Percentiles rank a stretch among this genome's conserved stretches.
Conservation (phyloP, 1,140 invertebrate species). For the Adoxophyes honmai region DNA sequence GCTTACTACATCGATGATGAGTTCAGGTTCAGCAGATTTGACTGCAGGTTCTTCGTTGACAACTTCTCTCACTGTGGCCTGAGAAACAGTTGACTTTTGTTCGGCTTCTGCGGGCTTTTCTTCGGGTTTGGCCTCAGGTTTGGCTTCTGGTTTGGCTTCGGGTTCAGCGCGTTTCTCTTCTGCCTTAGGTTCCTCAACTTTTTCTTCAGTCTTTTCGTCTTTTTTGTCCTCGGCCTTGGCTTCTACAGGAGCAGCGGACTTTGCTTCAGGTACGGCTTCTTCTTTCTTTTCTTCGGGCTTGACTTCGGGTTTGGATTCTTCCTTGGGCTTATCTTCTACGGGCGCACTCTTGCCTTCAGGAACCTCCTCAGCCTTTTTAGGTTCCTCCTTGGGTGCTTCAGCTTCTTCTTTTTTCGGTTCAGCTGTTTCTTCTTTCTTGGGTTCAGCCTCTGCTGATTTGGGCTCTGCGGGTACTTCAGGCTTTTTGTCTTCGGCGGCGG, state of each 20-base stretch:
- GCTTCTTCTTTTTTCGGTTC: conserved; percentile 16
- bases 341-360: neutral
- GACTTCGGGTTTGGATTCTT: conserved; percentile 27
- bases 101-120: conserved; percentile 29
- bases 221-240: conserved; percentile 18
- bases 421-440: conserved; percentile 4
- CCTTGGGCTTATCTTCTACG: conserved; percentile 22
- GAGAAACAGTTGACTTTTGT: conserved; percentile 34
- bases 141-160: conserved; percentile 12
- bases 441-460: conserved; percentile 17
- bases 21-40: conserved; percentile 44
- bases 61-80: conserved; percentile 56
- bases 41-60: conserved; percentile 33
- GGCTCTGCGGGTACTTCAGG: conserved; percentile 24
- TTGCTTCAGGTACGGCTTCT: conserved; percentile 26
- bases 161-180: conserved; percentile 23
- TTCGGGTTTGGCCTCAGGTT: conserved; percentile 22
- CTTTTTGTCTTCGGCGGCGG: conserved; percentile 34
- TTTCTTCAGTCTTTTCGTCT: neutral
- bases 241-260: conserved; percentile 25
- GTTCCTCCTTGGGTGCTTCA: conserved; percentile 22
- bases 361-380: neutral
- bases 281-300: conserved; percentile 35
- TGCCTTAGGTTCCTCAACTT: conserved; percentile 16
- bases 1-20: conserved; percentile 51